Evolutionary conservation across 2,113 vertebrate genomes (phyloP).

Genomic region (Mustela nigripes): DNA sequence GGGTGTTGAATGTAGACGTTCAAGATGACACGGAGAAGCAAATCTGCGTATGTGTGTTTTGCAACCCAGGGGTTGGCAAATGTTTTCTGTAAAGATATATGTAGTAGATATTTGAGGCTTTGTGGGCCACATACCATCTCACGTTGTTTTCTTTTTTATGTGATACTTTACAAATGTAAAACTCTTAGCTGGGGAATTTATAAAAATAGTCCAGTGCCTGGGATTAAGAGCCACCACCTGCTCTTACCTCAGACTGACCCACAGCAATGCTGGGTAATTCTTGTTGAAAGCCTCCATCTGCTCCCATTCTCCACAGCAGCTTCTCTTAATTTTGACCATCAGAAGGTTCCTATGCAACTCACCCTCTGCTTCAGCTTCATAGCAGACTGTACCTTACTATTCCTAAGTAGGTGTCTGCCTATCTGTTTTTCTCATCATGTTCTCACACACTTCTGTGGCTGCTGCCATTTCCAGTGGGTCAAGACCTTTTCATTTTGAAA

Average conservation of each 20-base stretch:
- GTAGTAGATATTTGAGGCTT: background rate
- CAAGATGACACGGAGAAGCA: background rate
- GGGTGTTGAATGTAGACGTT: background rate
- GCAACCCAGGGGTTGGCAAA: background rate
- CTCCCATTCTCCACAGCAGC: background rate
- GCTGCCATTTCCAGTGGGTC: background rate
- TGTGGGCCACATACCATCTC: background rate
- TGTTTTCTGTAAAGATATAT: background rate
- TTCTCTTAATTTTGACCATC: background rate
- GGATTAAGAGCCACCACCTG: background rate
- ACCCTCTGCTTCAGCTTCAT: background rate
- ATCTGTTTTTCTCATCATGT: background rate
- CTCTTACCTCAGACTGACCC: background rate
- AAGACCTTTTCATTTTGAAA: background rate
- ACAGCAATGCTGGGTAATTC: background rate
- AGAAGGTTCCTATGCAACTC: background rate
- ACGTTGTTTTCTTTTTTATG: background rate
- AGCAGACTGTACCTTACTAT: background rate
- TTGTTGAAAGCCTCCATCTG: background rate
- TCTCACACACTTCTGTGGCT: background rate
- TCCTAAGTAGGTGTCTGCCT: background rate
- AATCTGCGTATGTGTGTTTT: background rate
- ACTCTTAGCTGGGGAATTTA: background rate
- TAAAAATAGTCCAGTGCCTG: background rate
- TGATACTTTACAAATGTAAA: background rate